Percentiles rank a stretch among this genome's conserved stretches.
Evolutionary conservation across 2,888 invertebrate genomes (phyloP).

Genomic region (Caradrina clavipalpis): DNA sequence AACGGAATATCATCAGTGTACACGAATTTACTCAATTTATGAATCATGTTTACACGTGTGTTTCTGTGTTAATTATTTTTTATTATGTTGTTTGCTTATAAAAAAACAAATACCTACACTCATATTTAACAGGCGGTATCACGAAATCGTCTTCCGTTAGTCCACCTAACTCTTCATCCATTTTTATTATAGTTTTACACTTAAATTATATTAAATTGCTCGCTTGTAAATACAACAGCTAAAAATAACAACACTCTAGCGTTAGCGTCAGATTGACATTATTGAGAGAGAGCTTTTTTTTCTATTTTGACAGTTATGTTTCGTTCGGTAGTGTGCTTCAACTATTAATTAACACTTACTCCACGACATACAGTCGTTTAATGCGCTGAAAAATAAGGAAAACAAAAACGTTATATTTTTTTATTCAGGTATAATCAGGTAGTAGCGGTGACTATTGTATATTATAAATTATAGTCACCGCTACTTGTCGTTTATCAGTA

Average conservation of each 20-base stretch:
- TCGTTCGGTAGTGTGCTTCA: conserved; percentile 2
- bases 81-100: background rate
- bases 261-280: too few relatives aligned
- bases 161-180: conserved; percentile 88
- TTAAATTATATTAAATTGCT: background rate
- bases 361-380: too few relatives aligned
- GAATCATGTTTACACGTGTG: background rate
- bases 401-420: too few relatives aligned
- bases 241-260: background rate
- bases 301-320: background rate
- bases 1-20: conserved; percentile 25
- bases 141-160: conserved; percentile 91
- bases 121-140: conserved; percentile 94
- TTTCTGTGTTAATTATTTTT: background rate
- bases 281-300: background rate
- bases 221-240: background rate
- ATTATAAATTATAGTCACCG: too few relatives aligned
- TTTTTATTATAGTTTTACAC: conserved; percentile 51
- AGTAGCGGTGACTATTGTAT: too few relatives aligned
- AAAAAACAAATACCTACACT: conserved; percentile 92
- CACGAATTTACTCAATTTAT: background rate
- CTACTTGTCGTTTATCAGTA: too few relatives aligned
- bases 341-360: too few relatives aligned
- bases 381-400: too few relatives aligned
- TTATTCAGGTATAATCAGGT: too few relatives aligned